These are phyloP conservation scores for Zaprionus inermis DNA, from an alignment of 1,140 invertebrate genomes.

Conservation along the genomic window DNA sequence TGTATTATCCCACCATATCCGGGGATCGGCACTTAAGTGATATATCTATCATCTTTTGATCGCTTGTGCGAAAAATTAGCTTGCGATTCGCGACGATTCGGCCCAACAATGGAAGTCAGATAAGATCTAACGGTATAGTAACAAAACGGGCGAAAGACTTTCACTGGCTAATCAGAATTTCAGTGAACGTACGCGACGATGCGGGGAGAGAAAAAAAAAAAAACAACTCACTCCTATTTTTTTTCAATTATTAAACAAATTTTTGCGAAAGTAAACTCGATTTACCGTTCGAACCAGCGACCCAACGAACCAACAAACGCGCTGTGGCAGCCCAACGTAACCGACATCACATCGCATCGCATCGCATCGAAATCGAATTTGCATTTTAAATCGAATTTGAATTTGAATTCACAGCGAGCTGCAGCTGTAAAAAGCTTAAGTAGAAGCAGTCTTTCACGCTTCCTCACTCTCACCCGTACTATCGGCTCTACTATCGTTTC, in stretches of 20 bases:
- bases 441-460: background rate
- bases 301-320: slow-evolving; percentile 11
- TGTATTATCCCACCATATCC: background rate
- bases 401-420: slow-evolving; percentile 20
- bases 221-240: slow-evolving; percentile 29
- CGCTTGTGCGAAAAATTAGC: slow-evolving; percentile 21
- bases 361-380: slow-evolving; percentile 4
- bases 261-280: slow-evolving; percentile 71
- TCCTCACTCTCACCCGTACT: background rate
- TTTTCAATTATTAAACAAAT: slow-evolving; percentile 78
- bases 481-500: background rate
- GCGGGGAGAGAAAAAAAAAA: slow-evolving; percentile 26
- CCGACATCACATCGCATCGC: background rate
- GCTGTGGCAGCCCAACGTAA: background rate
- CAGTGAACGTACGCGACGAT: slow-evolving; percentile 42
- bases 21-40: background rate
- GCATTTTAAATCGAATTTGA: slow-evolving; percentile 6
- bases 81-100: slow-evolving; percentile 23
- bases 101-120: slow-evolving; percentile 33
- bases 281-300: slow-evolving; percentile 59
- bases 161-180: slow-evolving; percentile 79
- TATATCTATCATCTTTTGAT: background rate
- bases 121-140: slow-evolving; percentile 48
- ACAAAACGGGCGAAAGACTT: slow-evolving; percentile 54
- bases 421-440: slow-evolving; percentile 16